Percentiles rank a stretch among this genome's conserved stretches.
phyloP scores from a whole-genome alignment of 2,797 vertebrate species.

The Decapterus maruadsi region DNA sequence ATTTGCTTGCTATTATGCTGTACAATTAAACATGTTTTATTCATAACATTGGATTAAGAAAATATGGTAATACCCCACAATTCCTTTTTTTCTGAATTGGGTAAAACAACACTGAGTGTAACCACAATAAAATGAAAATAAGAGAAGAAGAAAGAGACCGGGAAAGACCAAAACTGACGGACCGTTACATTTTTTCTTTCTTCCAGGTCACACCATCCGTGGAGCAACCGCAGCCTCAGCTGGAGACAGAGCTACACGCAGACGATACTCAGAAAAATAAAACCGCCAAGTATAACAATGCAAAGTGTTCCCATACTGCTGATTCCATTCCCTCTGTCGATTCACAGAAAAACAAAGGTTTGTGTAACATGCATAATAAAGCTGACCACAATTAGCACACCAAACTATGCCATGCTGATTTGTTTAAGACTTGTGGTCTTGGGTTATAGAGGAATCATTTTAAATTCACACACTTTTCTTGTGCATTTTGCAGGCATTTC shows the following conservation, averaged over 20 bases:
- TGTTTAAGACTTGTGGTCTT: neutral
- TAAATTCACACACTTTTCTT: conserved; percentile 11
- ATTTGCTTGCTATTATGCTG: conserved; percentile 68
- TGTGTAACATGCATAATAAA: conserved; percentile 67
- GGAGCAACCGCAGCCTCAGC: conserved; percentile 88
- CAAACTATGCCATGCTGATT: conserved; percentile 5
- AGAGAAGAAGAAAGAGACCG: neutral
- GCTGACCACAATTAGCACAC: conserved; percentile 3
- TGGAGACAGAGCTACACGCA: conserved; percentile 64
- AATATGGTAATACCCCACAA: conserved; percentile 50
- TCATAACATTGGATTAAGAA: conserved; percentile 70
- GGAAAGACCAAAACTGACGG: conserved; percentile 29
- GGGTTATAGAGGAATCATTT: conserved; percentile 7
- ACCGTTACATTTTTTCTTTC: conserved; percentile 39
- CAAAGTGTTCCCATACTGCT: conserved; percentile 47
- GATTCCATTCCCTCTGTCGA: conserved; percentile 53
- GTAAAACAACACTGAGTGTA: conserved; percentile 31
- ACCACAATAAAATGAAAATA: conserved; percentile 18
- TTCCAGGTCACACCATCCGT: conserved; percentile 92
- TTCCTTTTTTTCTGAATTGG: conserved; percentile 39
- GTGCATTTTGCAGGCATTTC: conserved; percentile 82
- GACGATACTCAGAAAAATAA: conserved; percentile 84
- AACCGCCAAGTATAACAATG: conserved; percentile 56
- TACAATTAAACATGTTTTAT: conserved; percentile 76
- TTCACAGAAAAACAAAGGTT: conserved; percentile 89